Percentiles rank a stretch among this genome's conserved stretches.
phyloP scores from a whole-genome alignment of 2,113 vertebrate genomes.

The Candoia aspera region DNA sequence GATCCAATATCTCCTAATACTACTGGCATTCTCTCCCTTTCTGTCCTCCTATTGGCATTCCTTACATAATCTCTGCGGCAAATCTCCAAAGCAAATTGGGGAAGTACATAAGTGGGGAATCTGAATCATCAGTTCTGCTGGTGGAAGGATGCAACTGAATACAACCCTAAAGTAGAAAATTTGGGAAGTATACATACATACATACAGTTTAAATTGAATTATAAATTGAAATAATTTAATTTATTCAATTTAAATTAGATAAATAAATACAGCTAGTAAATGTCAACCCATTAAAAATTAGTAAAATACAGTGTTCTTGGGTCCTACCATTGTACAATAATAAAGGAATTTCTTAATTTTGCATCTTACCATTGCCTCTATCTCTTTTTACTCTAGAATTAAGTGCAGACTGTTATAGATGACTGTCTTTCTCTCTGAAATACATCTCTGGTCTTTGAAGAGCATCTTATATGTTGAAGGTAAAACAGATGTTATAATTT shows the following conservation, averaged over 20 bases:
- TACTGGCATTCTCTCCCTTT: background rate
- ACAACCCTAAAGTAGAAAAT: background rate
- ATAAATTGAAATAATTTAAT: background rate
- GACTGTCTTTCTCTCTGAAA: conserved; percentile 94
- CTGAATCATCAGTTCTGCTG: background rate
- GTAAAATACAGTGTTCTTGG: background rate
- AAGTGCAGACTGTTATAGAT: conserved; percentile 79
- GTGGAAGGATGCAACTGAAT: background rate
- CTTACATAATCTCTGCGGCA: background rate
- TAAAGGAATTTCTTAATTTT: background rate
- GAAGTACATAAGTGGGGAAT: background rate
- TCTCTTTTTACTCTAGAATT: conserved; percentile 68
- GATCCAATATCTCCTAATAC: background rate
- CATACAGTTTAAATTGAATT: background rate
- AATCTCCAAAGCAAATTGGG: background rate
- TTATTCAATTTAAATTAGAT: background rate
- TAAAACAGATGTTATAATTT: conserved; percentile 69
- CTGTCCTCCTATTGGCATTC: background rate
- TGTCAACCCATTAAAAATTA: background rate
- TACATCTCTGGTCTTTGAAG: conserved; percentile 95
- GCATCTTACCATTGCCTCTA: conserved; percentile 5
- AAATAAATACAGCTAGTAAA: background rate
- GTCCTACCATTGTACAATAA: background rate
- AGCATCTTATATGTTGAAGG: conserved; percentile 86
- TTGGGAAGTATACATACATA: background rate